Conservation (phyloP, 2,888 invertebrate species). For the Ametastegia equiseti region DNA sequence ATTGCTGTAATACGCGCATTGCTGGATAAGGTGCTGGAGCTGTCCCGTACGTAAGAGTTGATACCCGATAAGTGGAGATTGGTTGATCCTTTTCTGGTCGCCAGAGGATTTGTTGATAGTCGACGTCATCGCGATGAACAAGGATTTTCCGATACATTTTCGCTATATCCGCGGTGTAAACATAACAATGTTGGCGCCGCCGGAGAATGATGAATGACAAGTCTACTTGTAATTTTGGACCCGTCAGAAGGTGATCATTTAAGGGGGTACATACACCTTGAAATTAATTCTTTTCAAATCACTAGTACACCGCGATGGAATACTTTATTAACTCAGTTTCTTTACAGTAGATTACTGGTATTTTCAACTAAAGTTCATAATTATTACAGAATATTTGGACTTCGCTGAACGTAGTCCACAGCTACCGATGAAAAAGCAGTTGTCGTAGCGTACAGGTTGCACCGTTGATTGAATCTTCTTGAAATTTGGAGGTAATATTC, state of each 20-base stretch:
- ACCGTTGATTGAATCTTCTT: too few species aligned
- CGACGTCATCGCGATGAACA: not conserved
- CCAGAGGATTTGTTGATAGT: not conserved
- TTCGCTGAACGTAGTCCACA: too few species aligned
- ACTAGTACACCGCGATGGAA: too few species aligned
- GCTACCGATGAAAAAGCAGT: too few species aligned
- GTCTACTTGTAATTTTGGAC: not conserved
- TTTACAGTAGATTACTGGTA: too few species aligned
- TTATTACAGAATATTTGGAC: too few species aligned
- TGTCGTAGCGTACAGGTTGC: too few species aligned
- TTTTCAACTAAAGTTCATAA: too few species aligned
- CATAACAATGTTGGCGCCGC: not conserved
- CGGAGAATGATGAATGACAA: not conserved
- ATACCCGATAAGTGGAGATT: not conserved
- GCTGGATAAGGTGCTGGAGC: slow-evolving; percentile 24
- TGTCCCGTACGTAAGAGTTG: not conserved
- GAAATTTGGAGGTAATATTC: too few species aligned
- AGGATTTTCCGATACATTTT: not conserved
- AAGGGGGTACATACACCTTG: too few species aligned
- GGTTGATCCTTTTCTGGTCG: not conserved
- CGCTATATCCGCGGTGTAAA: not conserved
- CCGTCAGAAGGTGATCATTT: not conserved
- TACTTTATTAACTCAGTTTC: too few species aligned
- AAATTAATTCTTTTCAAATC: too few species aligned
- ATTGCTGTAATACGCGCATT: not conserved